A percentile compares a stretch with the other conserved stretches of the same genome.
Evolutionary conservation across 2,797 vertebrate species (phyloP).

Genomic region (Sebastes glaucus): DNA sequence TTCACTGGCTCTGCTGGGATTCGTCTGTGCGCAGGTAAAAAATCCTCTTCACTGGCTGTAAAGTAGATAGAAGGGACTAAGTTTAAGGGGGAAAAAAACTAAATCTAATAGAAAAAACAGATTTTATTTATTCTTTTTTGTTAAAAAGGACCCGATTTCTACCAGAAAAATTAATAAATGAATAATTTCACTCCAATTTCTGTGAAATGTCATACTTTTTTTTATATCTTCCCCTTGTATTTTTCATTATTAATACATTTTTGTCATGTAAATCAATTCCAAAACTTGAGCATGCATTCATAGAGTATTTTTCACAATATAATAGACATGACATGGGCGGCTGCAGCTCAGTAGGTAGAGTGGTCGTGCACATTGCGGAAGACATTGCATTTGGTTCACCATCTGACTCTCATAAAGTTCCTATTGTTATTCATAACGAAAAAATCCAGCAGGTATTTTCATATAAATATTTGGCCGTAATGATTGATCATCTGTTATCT

Average conservation of each 20-base stretch:
- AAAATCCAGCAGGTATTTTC: no score
- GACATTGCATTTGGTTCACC: no score
- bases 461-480: no score
- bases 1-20: conserved; percentile 40
- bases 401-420: no score
- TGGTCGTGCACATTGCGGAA: no score
- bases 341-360: no score
- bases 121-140: neutral
- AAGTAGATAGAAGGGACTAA: neutral
- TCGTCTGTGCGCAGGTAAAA: conserved; percentile 34
- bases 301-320: neutral
- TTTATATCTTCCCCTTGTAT: neutral
- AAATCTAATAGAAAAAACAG: neutral
- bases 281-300: neutral
- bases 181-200: neutral
- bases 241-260: neutral
- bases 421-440: no score
- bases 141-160: neutral
- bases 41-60: neutral
- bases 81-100: neutral
- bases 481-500: no score
- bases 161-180: neutral
- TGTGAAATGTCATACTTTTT: neutral
- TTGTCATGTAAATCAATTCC: neutral
- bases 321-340: neutral